Base-by-base conservation (phyloP, 2,888 invertebrate genomes). In the Sminthurides aquaticus region DNA sequence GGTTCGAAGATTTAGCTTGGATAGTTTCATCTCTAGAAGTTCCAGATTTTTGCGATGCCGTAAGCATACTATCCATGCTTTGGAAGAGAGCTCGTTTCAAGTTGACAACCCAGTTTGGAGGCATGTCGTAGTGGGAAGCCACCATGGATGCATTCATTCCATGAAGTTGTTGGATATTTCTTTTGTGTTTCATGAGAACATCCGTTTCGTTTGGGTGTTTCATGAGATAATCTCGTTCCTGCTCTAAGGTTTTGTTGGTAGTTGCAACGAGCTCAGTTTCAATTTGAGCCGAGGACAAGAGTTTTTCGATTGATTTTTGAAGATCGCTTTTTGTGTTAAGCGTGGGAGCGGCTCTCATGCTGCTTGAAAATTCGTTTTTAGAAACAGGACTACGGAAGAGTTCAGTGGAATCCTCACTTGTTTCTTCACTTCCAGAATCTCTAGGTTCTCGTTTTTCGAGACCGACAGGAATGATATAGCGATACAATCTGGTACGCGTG, bases 61-160 rank as follows among this genome's bases (percentile, higher is more conserved):
- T 26, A 3, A 64, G 43, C 60, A 64, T 59, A 18, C 34, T 54
- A 22, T 67, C 64, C 48, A 74, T 62, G 54, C 71, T 71, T 66
- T 72, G 71, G 22, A 70, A 74, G 1, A 74, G 63, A n/a, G 72
- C 74, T 29, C 68, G 61, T 29, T 67, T 49, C 15, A 74, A 57
- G 57, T 71, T 72, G 49, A 66, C 66, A 2, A 68, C 54, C 74
- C 74, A 74, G 18, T 67, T 57, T 24, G 69, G 60, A 26, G 73
- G 73, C 67, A 74, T 71, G 58, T 69, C 66, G 3, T 26, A 52
- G 20, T 52, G 52, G 8, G 8, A 8, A 52, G 27, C 48, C 20
- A 18, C 26, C 25, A 60, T 60, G 24, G 60, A 24, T 18, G 11
- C 28, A 26, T 57, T 25, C 28, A 26, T 57, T 57, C 28, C 57